These are phyloP conservation scores for Merops nubicus DNA, from an alignment of 2,113 vertebrate species.

Conservation along the genomic window DNA sequence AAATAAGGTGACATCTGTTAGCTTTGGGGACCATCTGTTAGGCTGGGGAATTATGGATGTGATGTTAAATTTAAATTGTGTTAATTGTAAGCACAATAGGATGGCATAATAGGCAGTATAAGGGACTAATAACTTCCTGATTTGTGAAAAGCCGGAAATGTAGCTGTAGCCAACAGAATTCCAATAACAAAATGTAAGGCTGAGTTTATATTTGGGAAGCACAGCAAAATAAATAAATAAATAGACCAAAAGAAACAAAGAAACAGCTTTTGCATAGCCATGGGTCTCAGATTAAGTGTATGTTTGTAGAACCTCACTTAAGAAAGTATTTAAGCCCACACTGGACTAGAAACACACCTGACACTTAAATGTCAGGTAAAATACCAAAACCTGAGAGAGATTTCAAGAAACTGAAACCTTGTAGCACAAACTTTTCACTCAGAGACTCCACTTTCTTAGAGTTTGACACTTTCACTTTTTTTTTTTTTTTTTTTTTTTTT, in stretches of 20 bases:
- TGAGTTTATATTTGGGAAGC: background rate
- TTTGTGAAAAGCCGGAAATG: background rate
- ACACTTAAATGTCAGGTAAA: background rate
- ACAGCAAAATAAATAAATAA: background rate
- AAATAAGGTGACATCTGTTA: conserved; percentile 63
- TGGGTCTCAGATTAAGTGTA: background rate
- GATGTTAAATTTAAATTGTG: conserved; percentile 51
- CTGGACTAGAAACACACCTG: background rate
- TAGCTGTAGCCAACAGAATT: background rate
- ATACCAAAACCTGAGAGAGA: background rate
- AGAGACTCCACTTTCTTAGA: background rate
- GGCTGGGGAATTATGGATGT: conserved; percentile 18
- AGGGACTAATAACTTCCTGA: background rate
- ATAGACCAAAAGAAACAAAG: background rate
- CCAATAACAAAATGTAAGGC: background rate
- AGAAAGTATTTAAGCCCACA: background rate
- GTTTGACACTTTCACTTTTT: background rate
- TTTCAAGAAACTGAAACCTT: background rate
- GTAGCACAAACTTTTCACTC: background rate
- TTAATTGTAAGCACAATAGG: background rate
- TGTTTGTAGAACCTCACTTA: background rate
- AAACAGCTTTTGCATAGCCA: background rate
- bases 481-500: too few relatives aligned
- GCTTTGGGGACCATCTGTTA: conserved; percentile 60
- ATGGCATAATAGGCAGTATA: background rate